Evolutionary conservation across 2,888 invertebrate species (phyloP).

Genomic region (Panorpa germanica): DNA sequence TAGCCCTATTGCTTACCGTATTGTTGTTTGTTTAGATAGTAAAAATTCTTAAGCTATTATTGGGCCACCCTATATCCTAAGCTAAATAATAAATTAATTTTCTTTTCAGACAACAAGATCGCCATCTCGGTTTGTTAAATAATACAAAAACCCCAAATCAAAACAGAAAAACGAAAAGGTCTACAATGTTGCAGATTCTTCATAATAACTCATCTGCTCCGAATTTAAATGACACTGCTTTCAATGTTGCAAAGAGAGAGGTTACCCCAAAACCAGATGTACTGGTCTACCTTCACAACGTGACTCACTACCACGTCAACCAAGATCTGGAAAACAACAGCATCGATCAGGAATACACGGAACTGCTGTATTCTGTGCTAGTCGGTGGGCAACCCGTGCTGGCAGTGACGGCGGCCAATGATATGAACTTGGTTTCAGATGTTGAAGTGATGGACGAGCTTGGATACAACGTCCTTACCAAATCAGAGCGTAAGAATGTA

Average conservation of each 20-base stretch:
- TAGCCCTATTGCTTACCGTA: too few species aligned
- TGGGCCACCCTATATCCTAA: too few species aligned
- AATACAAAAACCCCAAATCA: constrained; percentile 27
- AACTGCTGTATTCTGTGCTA: constrained; percentile 63
- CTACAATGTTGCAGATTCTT: too few species aligned
- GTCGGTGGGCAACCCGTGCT: constrained; percentile 64
- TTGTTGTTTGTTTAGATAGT: too few species aligned
- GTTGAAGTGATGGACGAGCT: constrained; percentile 55
- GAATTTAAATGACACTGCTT: too few species aligned
- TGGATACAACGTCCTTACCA: constrained; percentile 58
- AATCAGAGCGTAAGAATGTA: constrained; percentile 69
- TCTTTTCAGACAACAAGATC: constrained; percentile 50
- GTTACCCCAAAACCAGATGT: too few species aligned
- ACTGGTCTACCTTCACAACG: too few species aligned
- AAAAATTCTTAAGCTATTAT: too few species aligned
- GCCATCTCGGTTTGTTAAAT: constrained; percentile 53
- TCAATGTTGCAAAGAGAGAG: too few species aligned
- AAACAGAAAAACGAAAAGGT: constrained; percentile 30
- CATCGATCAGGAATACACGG: constrained; percentile 21
- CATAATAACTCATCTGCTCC: too few species aligned
- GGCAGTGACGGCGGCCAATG: constrained; percentile 61
- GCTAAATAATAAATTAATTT: not conserved
- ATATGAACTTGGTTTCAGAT: constrained; percentile 63
- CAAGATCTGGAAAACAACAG: constrained; percentile 7
- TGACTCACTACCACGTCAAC: too few species aligned